Percentiles rank a stretch among this genome's conserved stretches.
phyloP scores from a whole-genome alignment of 2,888 invertebrate species.

The Lysandra bellargus region DNA sequence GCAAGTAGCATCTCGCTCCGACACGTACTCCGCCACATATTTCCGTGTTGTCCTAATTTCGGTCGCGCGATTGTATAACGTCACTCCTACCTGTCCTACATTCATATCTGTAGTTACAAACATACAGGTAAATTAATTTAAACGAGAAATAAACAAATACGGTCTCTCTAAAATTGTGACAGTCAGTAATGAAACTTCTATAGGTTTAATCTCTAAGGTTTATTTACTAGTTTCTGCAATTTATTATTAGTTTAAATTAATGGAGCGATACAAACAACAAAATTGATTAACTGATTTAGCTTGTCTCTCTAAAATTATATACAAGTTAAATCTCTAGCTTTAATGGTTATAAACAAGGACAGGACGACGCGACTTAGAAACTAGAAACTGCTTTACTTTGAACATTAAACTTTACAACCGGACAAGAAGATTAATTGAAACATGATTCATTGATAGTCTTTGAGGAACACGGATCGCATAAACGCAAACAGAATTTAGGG shows the following conservation, averaged over 20 bases:
- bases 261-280: background rate
- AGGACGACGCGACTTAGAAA: background rate
- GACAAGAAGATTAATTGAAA: background rate
- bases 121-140: background rate
- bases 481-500: conserved; percentile 3
- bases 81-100: conserved; percentile 14
- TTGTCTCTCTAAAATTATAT: background rate
- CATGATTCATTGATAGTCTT: background rate
- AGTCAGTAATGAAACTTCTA: background rate
- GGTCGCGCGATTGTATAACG: conserved; percentile 12
- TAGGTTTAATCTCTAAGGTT: background rate
- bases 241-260: background rate
- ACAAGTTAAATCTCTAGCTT: background rate
- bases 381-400: background rate
- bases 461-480: background rate
- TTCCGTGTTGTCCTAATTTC: conserved; percentile 29
- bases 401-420: background rate
- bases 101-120: background rate
- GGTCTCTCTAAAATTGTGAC: background rate
- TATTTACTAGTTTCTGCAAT: background rate
- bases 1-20: conserved; percentile 24
- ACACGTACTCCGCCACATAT: conserved; percentile 24
- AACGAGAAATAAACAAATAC: background rate
- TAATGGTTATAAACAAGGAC: background rate
- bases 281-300: background rate